Conservation (phyloP, 1,140 invertebrate species). For the Pseudachorutes palmiensis region DNA sequence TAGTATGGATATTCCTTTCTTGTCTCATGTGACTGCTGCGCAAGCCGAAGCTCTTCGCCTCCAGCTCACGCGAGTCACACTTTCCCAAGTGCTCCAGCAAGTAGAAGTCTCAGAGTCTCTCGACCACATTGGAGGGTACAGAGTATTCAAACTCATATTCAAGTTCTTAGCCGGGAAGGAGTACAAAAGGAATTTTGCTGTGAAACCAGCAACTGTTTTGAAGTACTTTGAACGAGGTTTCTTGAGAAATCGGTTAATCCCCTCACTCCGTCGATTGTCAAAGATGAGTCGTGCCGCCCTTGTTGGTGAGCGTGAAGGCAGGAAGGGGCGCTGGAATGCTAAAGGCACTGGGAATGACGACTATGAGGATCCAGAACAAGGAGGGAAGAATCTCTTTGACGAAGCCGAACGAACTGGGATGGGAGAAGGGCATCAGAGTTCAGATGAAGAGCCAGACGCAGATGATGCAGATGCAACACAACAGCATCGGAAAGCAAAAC, state of each 20-base stretch:
- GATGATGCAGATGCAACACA: constrained; percentile 54
- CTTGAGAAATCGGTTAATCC: constrained; percentile 14
- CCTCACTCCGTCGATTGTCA: constrained; percentile 53
- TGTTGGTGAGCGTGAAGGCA: not conserved
- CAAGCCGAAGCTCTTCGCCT: constrained; percentile 59
- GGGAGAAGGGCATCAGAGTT: constrained; percentile 52
- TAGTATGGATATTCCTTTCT: constrained; percentile 85
- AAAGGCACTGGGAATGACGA: constrained; percentile 39
- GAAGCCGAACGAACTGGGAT: constrained; percentile 39
- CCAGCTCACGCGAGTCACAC: constrained; percentile 63
- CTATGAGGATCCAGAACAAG: constrained; percentile 42
- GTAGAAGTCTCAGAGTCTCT: constrained; percentile 59
- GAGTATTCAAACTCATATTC: constrained; percentile 45
- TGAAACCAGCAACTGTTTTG: constrained; percentile 59
- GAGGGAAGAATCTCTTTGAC: constrained; percentile 41
- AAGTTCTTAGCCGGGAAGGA: constrained; percentile 61
- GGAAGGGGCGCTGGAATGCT: constrained; percentile 12
- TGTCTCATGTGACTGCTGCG: constrained; percentile 42
- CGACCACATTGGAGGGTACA: constrained; percentile 39
- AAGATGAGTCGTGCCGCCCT: constrained; percentile 55
- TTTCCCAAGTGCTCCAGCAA: constrained; percentile 68
- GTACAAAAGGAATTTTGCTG: constrained; percentile 61
- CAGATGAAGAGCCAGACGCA: constrained; percentile 52
- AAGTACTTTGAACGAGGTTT: constrained; percentile 44
- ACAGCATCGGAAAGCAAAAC: constrained; percentile 49